Base-by-base conservation (phyloP, 1,140 invertebrate genomes). In the Pseudomyrmex flavicornis region DNA sequence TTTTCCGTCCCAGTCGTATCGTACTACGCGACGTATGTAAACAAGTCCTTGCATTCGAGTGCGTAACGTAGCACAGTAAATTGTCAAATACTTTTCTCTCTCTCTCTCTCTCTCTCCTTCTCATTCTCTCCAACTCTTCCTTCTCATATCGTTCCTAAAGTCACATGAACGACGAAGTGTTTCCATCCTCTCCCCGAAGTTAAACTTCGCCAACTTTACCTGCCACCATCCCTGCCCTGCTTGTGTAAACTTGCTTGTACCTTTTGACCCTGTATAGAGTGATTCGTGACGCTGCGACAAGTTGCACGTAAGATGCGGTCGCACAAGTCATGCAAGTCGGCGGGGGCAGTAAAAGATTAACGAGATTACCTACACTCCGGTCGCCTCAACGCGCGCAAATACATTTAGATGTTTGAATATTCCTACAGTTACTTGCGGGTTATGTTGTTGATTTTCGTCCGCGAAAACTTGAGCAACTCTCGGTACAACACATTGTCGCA, bases 141-240 rank as follows among this genome's bases (percentile, higher is more conserved):
- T 58, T 35, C 17, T 9, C 56, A 75, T 69, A 58, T 72, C 70
- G 52, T n/a, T 62, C 20, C 35, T 44, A 44, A 83, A 83, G 61
- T 76, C 59, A 77, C 46, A 48, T 8, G 66, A 17, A 17, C 17
- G 58, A 22, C 46, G 52, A 50, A 22, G 74, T 68, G 35, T 35
- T 35, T 46, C 46, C 44, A 68, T 17, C 58, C 20, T 54, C 35
- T 22, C 44, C 20, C 44, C 20, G 75, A 35, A 35, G 35, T 79
- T 68, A 83, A 83, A 83, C 82, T 84, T 70, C 12, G 44, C 44
- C 63, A 84, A 84, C 59, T 85, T 74, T 84, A 50, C 54, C 54
- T 72, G 56, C 44, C 46, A 13, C 66, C 52, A 59, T 70, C 44
- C 20, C 44, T 44, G 15, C 12, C 1, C 8, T 15, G 15, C 54